Base-by-base conservation (phyloP, 2,113 vertebrate genomes). In the Sakesphorus luctuosus region DNA sequence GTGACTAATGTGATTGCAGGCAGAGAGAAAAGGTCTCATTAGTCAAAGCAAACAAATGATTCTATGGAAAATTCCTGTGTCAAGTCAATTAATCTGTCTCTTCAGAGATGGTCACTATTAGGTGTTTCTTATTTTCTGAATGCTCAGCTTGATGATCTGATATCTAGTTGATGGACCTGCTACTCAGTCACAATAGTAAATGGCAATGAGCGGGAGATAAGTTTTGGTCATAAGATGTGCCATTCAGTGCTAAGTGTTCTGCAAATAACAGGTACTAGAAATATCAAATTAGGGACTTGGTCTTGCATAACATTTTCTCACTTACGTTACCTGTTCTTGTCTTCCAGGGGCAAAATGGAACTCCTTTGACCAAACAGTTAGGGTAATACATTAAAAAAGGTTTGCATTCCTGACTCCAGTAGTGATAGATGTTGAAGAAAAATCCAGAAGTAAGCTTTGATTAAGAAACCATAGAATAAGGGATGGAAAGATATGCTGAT, bases 1-100 rank as follows among this genome's bases (percentile, higher is more conserved):
- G 65, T 95, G 93, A 94, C 86, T 94, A 94, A 94, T 74, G 65
- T 56, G 76, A 92, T 82, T 92, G 72, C 84, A 84, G 92, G 89
- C 56, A 78, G 69, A 84, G 56, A 87, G 73, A 94, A 92, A 94
- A 90, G 68, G 76, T 94, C 86, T 93, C 80, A 84, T 92, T 95
- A 91, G 52, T 91, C 66, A 92, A 93, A 84, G 73, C 10, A 96
- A 93, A 77, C 2, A 18, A 94, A 72, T 52, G 35, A 65, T 89
- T 90, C 86, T 72, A 10, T 89, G 84, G 91, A 97, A 96, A 93
- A 94, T 92, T 93, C 61, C 47, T 72, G 6, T 75, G 76, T 65
- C 68, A 81, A 86, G 43, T 87, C 73, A 84, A 35, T 68, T 89
- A 84, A 84, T 81, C 33, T 93, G 19, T 35, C 79, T 80, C 55